Evolutionary conservation across 1,140 invertebrate genomes (phyloP).

Genomic region (Diuraphis noxia): DNA sequence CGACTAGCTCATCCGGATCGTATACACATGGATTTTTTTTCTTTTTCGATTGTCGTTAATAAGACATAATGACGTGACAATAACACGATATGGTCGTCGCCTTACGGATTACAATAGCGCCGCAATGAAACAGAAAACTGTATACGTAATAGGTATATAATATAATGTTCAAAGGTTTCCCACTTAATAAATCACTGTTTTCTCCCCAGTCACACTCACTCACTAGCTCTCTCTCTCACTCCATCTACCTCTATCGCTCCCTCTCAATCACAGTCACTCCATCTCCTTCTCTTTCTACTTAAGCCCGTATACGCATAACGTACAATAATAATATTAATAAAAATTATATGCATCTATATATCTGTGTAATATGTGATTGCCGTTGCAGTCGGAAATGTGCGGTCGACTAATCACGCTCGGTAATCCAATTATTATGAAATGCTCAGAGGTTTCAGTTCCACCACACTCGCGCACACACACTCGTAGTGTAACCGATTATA

Average conservation of each 20-base stretch:
- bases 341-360: background rate
- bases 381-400: background rate
- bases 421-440: background rate
- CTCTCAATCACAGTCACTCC: too few species aligned
- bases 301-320: background rate
- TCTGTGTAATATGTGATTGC: too few species aligned
- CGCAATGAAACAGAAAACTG: background rate
- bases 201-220: background rate
- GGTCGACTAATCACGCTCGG: slow-evolving; percentile 1
- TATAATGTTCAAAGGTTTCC: slow-evolving; percentile 12
- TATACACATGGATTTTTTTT: background rate
- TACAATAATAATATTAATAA: background rate
- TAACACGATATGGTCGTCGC: background rate
- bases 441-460: slow-evolving; percentile 6
- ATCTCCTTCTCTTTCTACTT: background rate
- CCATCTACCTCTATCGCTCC: background rate
- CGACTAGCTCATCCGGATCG: background rate
- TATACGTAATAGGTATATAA: background rate
- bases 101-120: background rate
- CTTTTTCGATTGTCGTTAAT: background rate
- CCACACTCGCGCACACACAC: too few species aligned
- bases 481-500: background rate
- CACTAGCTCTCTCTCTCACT: too few species aligned
- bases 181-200: slow-evolving; percentile 32
- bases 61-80: background rate